Evolutionary conservation across 2,797 vertebrate genomes (phyloP).

Genomic region (Helicolenus hilgendorfi): DNA sequence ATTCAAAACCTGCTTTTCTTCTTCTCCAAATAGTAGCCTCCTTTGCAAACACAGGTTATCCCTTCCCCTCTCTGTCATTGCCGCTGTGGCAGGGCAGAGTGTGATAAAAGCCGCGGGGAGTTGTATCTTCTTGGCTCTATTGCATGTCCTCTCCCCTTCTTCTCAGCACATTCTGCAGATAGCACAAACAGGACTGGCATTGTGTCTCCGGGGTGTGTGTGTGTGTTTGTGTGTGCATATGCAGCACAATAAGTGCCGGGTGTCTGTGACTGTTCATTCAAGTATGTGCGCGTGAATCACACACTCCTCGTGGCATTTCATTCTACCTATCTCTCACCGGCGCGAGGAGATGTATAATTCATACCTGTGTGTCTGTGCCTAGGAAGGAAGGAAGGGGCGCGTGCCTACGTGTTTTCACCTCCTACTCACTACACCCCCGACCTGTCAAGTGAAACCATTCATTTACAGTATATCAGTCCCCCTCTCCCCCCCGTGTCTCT

Average conservation of each 20-base stretch:
- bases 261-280: conserved; percentile 10
- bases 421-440: conserved; percentile 40
- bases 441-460: conserved; percentile 59
- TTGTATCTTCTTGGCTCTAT: conserved; percentile 39
- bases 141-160: conserved; percentile 22
- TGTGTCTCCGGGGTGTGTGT: conserved; percentile 16
- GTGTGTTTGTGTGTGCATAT: not conserved
- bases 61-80: conserved; percentile 20
- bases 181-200: conserved; percentile 26
- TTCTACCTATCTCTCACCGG: conserved; percentile 40
- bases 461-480: conserved; percentile 29
- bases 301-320: conserved; percentile 41
- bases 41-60: conserved; percentile 1
- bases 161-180: conserved; percentile 46
- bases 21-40: conserved; percentile 5
- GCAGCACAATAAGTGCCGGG: not conserved
- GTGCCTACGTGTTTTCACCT: conserved; percentile 62
- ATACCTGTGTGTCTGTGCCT: conserved; percentile 55
- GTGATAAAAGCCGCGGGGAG: conserved; percentile 52
- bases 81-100: conserved; percentile 36
- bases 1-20: conserved; percentile 1
- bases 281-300: conserved; percentile 61
- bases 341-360: conserved; percentile 65
- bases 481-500: not conserved
- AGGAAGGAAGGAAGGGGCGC: conserved; percentile 26